Evolutionary conservation across 2,113 vertebrate species (phyloP).

Genomic region (Arvicanthis niloticus): DNA sequence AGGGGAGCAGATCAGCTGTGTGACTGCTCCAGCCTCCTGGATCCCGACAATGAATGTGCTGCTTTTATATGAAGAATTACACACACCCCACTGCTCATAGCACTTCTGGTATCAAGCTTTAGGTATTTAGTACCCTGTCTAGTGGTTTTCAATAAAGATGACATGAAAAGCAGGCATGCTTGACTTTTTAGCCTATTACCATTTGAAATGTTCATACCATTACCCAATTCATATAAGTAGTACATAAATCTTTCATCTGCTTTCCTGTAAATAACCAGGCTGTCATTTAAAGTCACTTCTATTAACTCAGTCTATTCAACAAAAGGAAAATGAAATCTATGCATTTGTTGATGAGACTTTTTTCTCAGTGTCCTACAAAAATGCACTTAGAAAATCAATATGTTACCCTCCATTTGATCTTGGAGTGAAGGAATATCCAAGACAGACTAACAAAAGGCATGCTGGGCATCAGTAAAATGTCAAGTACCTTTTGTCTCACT

Average conservation of each 20-base stretch:
- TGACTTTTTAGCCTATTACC: conserved; percentile 35
- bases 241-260: conserved; percentile 46
- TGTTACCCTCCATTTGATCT: background rate
- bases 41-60: too few relatives aligned
- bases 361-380: background rate
- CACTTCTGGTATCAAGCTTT: background rate
- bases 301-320: background rate
- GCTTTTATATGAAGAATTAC: background rate
- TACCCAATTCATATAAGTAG: background rate
- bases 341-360: background rate
- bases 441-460: background rate
- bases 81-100: background rate
- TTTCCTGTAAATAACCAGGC: conserved; percentile 50
- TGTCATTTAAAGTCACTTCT: conserved; percentile 50
- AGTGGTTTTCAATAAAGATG: background rate
- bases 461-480: background rate
- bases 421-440: background rate
- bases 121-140: background rate
- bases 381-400: conserved; percentile 15
- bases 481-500: background rate
- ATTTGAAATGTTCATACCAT: conserved; percentile 52
- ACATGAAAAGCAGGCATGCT: background rate
- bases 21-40: too few relatives aligned
- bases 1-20: too few relatives aligned
- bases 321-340: background rate